Evolutionary conservation across 2,797 vertebrate species (phyloP).

Genomic region (Onychomys arenicola): DNA sequence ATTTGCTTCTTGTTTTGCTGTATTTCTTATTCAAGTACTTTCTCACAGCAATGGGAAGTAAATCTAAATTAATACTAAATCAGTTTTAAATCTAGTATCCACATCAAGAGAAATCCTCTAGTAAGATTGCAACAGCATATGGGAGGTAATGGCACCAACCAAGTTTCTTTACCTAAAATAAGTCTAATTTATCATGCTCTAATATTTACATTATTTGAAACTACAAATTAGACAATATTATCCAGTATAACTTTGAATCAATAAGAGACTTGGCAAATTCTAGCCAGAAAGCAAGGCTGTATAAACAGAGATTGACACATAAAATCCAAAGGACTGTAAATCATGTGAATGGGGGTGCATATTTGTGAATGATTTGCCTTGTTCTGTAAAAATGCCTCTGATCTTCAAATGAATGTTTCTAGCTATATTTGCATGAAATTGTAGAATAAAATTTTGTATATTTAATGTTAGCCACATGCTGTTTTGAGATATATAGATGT

Average conservation of each 20-base stretch:
- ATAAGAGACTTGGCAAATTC: background rate
- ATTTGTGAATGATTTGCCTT: background rate
- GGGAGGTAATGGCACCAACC: background rate
- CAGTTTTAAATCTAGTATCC: background rate
- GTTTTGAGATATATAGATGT: background rate
- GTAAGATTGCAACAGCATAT: background rate
- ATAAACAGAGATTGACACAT: accelerated
- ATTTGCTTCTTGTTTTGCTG: background rate
- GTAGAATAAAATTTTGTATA: background rate
- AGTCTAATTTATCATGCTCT: background rate
- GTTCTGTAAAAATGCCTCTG: background rate
- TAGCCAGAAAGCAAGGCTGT: background rate
- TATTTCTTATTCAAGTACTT: background rate
- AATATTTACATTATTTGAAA: background rate
- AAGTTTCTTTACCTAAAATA: background rate
- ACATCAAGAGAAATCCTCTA: background rate
- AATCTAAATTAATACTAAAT: background rate
- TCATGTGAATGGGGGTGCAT: background rate
- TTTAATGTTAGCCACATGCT: background rate
- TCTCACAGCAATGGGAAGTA: background rate
- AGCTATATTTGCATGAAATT: background rate
- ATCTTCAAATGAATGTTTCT: background rate
- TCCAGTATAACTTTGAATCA: background rate
- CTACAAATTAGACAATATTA: background rate
- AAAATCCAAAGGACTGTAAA: background rate